A percentile compares a stretch with the other conserved stretches of the same genome.
These are phyloP conservation scores for Asarcornis scutulata DNA, from an alignment of 2,113 vertebrate species.

Conservation along the genomic window DNA sequence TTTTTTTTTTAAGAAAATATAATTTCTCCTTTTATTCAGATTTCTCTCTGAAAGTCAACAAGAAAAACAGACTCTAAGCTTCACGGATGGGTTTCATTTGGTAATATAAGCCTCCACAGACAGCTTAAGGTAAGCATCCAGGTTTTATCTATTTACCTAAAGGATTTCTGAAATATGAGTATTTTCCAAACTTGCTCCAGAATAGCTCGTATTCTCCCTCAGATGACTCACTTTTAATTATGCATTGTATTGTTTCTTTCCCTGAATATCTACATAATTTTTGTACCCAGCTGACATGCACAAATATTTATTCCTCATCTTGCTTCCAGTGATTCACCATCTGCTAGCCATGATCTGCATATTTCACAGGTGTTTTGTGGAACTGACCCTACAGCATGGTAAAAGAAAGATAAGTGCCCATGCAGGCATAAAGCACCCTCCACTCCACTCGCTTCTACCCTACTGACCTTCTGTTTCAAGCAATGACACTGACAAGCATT, in stretches of 20 bases:
- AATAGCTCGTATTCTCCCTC: not conserved
- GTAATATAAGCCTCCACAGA: not conserved
- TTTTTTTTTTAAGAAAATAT: not conserved
- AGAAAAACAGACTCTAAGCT: not conserved
- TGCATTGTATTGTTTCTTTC: not conserved
- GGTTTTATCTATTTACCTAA: not conserved
- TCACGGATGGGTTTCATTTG: not conserved
- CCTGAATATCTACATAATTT: not conserved
- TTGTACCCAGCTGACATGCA: fast-evolving
- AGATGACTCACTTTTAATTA: not conserved
- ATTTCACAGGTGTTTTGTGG: not conserved
- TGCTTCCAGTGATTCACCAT: not conserved
- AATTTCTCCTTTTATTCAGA: not conserved
- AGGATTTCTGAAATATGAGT: not conserved
- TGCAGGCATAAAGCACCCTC: fast-evolving
- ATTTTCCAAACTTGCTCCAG: not conserved
- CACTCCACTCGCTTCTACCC: not conserved
- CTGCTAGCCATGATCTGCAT: not conserved
- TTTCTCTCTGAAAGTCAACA: not conserved
- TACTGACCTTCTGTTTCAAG: not conserved
- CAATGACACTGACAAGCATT: not conserved
- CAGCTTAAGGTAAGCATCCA: not conserved
- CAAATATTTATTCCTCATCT: not conserved
- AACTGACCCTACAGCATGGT: not conserved
- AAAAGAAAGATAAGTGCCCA: not conserved